Evolutionary conservation across 2,888 invertebrate genomes (phyloP), one percentile per base, ranked within the genome.

Genomic region (Drosophila prostipennis): DNA sequence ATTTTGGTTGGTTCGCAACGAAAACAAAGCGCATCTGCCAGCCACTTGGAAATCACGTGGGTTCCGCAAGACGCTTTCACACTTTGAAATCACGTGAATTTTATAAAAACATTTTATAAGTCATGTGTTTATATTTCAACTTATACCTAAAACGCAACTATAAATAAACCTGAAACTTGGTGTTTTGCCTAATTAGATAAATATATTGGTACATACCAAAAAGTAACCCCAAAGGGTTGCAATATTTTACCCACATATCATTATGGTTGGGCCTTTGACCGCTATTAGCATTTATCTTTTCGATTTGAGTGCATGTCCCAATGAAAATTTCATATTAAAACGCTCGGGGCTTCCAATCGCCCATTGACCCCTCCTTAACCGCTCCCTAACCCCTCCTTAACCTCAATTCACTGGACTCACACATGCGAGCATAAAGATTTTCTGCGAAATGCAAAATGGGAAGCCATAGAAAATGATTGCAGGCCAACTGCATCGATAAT

Each of bases 391-490:
- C 39, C 39, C 37, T 11, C 2, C 39, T 16, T 40, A 42, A 19
- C 19, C 42, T 11, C 14, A 6, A 14, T 6, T 14, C 26, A 29
- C 51, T 16, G 26, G 26, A 5, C 34, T 23, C 29, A 48, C 6
- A 63, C 19, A 42, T 39, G 67, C 45, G 11, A 16, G 7, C 23
- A 43, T 42, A 59, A 42, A 37, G 59, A 53, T 70, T 69, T 70
- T 69, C 67, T 69, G 70, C 49, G 68, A 67, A 65, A 56, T 68
- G 68, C 19, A 23, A 68, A 67, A 68, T 42, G 40, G 29, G 56
- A 68, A 68, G 68, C 68, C 68, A 51, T 68, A 69, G 70, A 49
- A 68, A 68, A 51, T 68, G 70, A 69, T 68, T 68, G 58, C 68
- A 70, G 68, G 58, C 46, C 71, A 59, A 51, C 59, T 69, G 53